Evolutionary conservation across 2,888 invertebrate species (phyloP), one percentile per base, ranked within the genome.

Genomic region (Entomobrya proxima): DNA sequence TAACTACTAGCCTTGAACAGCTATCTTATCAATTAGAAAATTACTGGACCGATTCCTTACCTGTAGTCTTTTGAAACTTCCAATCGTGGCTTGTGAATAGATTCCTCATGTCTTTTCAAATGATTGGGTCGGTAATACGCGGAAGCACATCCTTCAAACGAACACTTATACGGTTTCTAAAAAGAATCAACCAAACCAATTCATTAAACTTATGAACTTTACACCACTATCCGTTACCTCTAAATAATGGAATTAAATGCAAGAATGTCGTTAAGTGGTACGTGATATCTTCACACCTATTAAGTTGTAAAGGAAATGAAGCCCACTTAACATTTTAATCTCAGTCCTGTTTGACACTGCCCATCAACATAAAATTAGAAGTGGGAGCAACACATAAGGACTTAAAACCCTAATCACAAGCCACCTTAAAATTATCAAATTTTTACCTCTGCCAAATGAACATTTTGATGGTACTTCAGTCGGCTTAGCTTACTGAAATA

Each of bases 121-220:
- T 89, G 89, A 37, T 86, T 85, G 9, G 76, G 79, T 27, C 86
- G 76, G 35, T 67, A 85, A 44, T 89, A 89, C 0, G 88, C 40
- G 0, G 88, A 83, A 0, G 50, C 50, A 50, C 89, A 89, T 11
- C 87, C 88, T 74, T 84, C 87, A 77, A 69, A 76, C 13, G 76
- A 77, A 81, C 89, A 89, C 37, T 77, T 85, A 52, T 61, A 88
- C 4, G 89, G 86, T 86, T 86, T 87, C 89, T 89, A 52, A 40
- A 78, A 86, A 40, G 15, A 40, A 24, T 37, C 1, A 67, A 18
- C 7, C 61, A 27, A 15, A 24, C 24, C n/a, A 55, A 55, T 55
- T 18, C 24, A 27, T 55, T 7, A 55, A 55, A 7, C 21, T n/a
- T n/a, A n/a, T n/a, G n/a, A n/a, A n/a, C 47, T 47, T 15, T 11